phyloP scores from a whole-genome alignment of 2,113 vertebrate genomes.

The Seriola dumerili region DNA sequence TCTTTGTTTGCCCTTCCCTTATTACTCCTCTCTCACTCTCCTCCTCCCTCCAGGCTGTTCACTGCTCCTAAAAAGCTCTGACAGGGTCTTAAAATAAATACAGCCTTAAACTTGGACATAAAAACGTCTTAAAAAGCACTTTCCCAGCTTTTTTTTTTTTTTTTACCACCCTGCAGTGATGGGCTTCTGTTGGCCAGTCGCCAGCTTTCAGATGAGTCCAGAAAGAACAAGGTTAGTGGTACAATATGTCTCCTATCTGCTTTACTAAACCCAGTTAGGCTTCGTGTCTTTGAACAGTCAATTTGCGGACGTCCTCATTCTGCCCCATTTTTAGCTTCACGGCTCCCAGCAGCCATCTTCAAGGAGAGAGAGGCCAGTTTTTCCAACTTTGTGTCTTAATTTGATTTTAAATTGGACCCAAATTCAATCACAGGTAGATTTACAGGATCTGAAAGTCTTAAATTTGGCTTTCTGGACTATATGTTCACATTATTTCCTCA shows the following conservation, averaged over 20 bases:
- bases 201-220: constrained; percentile 20
- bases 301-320: constrained; percentile 40
- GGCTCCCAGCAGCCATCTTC: not conserved
- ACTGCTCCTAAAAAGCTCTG: not conserved
- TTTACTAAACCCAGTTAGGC: constrained; percentile 20
- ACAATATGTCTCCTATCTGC: constrained; percentile 17
- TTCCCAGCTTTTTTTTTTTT: not conserved
- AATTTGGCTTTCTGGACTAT: not conserved
- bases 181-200: constrained; percentile 21
- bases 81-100: constrained; percentile 52
- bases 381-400: constrained; percentile 30
- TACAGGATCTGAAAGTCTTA: constrained; percentile 7
- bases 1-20: constrained; percentile 56
- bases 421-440: constrained; percentile 37
- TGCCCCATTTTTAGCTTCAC: constrained; percentile 13
- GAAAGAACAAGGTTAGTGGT: constrained; percentile 8
- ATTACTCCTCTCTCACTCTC: constrained; percentile 17
- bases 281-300: constrained; percentile 32
- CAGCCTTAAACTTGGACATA: constrained; percentile 28
- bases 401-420: constrained; percentile 53
- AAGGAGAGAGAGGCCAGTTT: constrained; percentile 21
- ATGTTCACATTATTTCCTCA: constrained; percentile 20
- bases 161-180: not conserved
- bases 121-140: constrained; percentile 39
- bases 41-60: not conserved